Percentiles rank a stretch among this genome's conserved stretches.
Conservation (phyloP, 2,888 invertebrate species). For the Papilio demoleus region DNA sequence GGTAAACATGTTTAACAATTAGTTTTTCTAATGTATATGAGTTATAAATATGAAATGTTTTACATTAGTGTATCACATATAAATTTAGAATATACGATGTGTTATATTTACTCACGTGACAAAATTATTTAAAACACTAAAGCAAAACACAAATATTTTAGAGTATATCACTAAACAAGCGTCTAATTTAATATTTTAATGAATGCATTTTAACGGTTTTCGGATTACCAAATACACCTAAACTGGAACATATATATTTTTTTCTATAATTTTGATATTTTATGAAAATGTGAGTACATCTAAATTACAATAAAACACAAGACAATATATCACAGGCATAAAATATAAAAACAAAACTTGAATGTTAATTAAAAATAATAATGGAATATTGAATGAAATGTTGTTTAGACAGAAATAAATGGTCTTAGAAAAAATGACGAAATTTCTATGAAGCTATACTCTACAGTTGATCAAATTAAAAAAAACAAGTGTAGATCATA, state of each 20-base stretch:
- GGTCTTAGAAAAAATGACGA: no score
- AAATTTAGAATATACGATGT: neutral
- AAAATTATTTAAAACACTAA: neutral
- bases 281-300: neutral
- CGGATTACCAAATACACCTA: neutral
- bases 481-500: no score
- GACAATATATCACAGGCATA: slow-evolving; percentile 59
- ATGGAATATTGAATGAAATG: neutral
- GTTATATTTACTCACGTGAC: neutral
- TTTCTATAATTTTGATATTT: neutral
- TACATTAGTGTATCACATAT: slow-evolving; percentile 2
- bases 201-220: neutral
- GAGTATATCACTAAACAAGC: neutral
- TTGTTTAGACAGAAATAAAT: no score
- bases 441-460: no score
- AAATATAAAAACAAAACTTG: slow-evolving; percentile 39
- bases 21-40: neutral
- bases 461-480: no score
- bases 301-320: slow-evolving; percentile 33
- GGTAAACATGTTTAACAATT: neutral
- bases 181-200: neutral
- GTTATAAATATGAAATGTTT: neutral
- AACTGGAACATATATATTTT: neutral
- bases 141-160: neutral
- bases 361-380: slow-evolving; percentile 26